Base-by-base conservation (phyloP, 2,113 vertebrate species). In the Oriolus oriolus region DNA sequence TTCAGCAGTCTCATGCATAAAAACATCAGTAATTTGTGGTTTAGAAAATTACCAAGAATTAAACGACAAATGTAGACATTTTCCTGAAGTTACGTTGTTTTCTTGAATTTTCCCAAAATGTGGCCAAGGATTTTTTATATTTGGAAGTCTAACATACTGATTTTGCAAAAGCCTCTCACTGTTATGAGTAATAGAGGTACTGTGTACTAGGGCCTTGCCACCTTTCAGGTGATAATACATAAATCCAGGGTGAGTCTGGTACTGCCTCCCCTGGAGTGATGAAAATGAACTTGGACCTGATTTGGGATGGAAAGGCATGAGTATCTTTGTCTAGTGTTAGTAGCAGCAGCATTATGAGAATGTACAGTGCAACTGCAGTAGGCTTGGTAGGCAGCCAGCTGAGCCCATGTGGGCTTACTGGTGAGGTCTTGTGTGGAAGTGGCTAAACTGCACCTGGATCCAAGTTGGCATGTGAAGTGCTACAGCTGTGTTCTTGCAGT, bases 401-500 rank as follows among this genome's bases (percentile, higher is more conserved):
- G 19, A 47, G 79, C 30, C 75, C 26, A 0, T 60, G 57, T 30
- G 71, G 71, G 66, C 56, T 84, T 59, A 30, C 77, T 87, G 74
- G 60, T 1, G 13, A 78, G 78, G 47, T 73, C 70, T 71, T 56
- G 47, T 56, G 78, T 92, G 59, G 63, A 88, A 86, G 78, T 80
- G 75, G 53, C 88, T 80, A 12, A 85, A 45, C 41, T 64, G 59
- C 88, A 83, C 85, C 94, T 93, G 92, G 53, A 88, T 85, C 88
- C 78, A 82, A 23, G 82, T 2, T 79, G 82, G 84, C 0, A 0
- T 60, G 31, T 75, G 87, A 91, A 81, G 65, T 53, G 69, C 84
- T 91, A 2, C 90, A 93, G 95, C 95, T 95, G 92, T 64, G 61
- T 69, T 94, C 92, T 31, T 94, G 84, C 82, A 76, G 87, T 39